Evolutionary conservation across 2,797 vertebrate genomes (phyloP).

Genomic region (Tragelaphus eurycerus): DNA sequence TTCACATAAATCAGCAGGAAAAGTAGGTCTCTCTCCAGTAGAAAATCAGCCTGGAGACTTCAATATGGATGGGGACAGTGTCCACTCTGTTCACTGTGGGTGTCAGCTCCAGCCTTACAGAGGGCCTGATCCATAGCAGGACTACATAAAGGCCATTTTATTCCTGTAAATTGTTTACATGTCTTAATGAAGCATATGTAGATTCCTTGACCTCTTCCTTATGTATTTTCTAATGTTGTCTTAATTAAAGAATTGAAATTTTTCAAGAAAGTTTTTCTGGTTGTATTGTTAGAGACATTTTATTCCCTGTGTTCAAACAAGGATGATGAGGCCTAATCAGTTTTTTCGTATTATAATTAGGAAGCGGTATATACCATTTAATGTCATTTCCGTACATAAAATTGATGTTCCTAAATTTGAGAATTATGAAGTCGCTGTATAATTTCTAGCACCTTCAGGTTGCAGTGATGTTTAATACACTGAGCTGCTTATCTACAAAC

Average conservation of each 20-base stretch:
- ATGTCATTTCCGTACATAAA: background rate
- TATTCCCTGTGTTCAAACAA: background rate
- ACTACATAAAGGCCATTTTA: background rate
- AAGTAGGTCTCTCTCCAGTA: background rate
- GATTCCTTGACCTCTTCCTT: background rate
- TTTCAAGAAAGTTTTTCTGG: background rate
- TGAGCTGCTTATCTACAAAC: background rate
- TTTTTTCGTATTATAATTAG: conserved; percentile 16
- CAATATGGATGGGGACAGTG: background rate
- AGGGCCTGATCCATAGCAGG: background rate
- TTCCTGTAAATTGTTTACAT: background rate
- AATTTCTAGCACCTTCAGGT: background rate
- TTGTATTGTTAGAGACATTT: conserved; percentile 6
- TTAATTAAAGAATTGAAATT: background rate
- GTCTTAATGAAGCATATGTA: background rate
- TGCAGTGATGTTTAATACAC: background rate
- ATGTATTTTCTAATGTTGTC: background rate
- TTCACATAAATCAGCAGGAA: background rate
- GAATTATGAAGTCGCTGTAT: background rate
- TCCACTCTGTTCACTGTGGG: background rate
- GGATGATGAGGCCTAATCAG: background rate
- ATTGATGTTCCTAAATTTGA: background rate
- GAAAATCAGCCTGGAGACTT: conserved; percentile 40
- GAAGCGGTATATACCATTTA: background rate
- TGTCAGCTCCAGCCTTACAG: background rate